Conservation (phyloP, 1,140 invertebrate species). For the Papilio xuthus region DNA sequence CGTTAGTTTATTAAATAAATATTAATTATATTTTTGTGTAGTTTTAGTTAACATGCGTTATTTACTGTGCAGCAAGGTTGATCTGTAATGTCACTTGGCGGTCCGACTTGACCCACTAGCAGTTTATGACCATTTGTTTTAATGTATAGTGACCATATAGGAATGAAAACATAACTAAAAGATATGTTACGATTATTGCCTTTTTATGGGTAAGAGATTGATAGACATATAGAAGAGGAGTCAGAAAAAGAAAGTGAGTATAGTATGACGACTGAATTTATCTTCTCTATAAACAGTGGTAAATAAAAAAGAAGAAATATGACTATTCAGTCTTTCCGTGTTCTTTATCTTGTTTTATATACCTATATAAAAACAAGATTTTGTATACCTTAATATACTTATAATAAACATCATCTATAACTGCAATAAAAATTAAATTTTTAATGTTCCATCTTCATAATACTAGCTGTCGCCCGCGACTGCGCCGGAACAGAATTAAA, state of each 20-base stretch:
- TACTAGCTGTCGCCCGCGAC: too few species aligned
- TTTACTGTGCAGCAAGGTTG: background rate
- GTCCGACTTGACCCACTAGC: constrained; percentile 13
- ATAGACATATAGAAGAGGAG: background rate
- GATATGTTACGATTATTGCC: background rate
- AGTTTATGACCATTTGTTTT: constrained; percentile 11
- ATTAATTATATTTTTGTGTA: background rate
- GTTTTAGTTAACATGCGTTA: background rate
- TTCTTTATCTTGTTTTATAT: too few species aligned
- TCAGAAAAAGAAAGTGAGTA: too few species aligned
- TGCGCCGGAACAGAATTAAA: too few species aligned
- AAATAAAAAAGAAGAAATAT: background rate
- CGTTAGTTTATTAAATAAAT: too few species aligned
- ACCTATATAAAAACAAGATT: background rate
- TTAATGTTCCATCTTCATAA: background rate
- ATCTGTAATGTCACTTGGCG: background rate
- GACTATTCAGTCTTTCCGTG: too few species aligned
- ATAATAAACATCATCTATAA: background rate
- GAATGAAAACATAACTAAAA: background rate
- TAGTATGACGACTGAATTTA: too few species aligned
- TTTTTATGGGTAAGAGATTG: background rate
- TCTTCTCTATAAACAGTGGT: too few species aligned
- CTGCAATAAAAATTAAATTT: background rate
- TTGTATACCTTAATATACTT: background rate
- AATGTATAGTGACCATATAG: constrained; percentile 1